Conservation (phyloP, 2,888 invertebrate genomes). For the Dolomedes plantarius region DNA sequence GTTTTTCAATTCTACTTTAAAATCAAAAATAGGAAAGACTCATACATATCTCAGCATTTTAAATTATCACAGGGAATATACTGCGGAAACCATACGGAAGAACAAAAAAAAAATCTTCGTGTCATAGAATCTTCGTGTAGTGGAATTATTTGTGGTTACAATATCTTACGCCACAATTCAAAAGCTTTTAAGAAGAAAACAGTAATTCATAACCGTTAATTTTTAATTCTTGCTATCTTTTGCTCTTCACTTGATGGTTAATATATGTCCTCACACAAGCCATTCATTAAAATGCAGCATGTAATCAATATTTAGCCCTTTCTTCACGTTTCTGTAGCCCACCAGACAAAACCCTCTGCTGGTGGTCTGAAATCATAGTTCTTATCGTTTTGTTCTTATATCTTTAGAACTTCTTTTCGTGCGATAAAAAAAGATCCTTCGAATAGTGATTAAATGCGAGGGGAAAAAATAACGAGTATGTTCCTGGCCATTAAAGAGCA, state of each 20-base stretch:
- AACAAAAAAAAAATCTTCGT: no score
- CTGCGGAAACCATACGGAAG: no score
- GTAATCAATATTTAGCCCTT: slow-evolving; percentile 6
- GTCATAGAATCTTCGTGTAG: no score
- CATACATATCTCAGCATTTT: no score
- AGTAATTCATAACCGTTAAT: not conserved
- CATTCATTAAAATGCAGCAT: not conserved
- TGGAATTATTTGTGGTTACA: not conserved
- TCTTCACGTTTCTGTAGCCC: not conserved
- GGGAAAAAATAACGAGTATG: not conserved
- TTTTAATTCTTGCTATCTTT: not conserved
- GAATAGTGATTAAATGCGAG: not conserved
- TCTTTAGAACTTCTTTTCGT: not conserved
- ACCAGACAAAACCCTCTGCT: not conserved
- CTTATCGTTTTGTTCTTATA: not conserved
- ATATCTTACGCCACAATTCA: not conserved
- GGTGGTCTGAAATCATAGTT: not conserved
- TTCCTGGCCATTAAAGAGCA: not conserved
- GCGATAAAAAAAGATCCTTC: not conserved
- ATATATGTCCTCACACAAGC: not conserved
- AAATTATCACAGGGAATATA: no score
- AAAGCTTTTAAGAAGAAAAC: not conserved
- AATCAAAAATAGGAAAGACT: no score
- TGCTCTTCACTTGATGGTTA: not conserved
- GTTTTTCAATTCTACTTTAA: no score